These are phyloP conservation scores for Amphiprion clarkii DNA, from an alignment of 2,797 vertebrate genomes.

Conservation along the genomic window DNA sequence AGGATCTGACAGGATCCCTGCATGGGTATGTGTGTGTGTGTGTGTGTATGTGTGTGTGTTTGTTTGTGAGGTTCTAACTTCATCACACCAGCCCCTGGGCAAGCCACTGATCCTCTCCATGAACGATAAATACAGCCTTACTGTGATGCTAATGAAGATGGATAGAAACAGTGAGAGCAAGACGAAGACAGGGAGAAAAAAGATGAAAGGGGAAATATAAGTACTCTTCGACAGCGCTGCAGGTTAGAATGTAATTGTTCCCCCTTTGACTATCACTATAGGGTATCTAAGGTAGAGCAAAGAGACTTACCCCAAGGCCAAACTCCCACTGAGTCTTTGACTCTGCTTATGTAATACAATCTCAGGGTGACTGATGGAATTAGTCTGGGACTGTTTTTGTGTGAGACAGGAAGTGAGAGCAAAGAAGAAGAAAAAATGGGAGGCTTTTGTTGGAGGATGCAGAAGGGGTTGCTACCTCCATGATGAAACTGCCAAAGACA, in stretches of 20 bases:
- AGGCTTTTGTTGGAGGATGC: not conserved
- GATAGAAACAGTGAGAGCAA: slow-evolving; percentile 66
- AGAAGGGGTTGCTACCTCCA: slow-evolving; percentile 3
- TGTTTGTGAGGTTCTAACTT: slow-evolving; percentile 57
- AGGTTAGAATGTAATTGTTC: slow-evolving; percentile 81
- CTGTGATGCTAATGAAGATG: slow-evolving; percentile 82
- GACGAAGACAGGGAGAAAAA: slow-evolving; percentile 50
- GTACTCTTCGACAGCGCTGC: slow-evolving; percentile 66
- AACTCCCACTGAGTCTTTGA: slow-evolving; percentile 65
- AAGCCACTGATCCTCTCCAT: slow-evolving; percentile 73
- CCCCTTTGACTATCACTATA: slow-evolving; percentile 77
- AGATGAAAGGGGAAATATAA: slow-evolving; percentile 71
- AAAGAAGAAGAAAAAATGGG: slow-evolving; percentile 3
- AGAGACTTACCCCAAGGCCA: slow-evolving; percentile 73
- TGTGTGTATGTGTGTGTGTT: not conserved
- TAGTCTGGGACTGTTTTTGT: slow-evolving; percentile 61
- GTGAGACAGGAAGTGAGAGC: slow-evolving; percentile 51
- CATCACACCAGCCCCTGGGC: slow-evolving; percentile 65
- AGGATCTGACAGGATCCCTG: slow-evolving; percentile 55
- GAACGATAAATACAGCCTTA: slow-evolving; percentile 80
- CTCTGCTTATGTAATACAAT: slow-evolving; percentile 73
- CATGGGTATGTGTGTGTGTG: not conserved
- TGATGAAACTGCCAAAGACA: slow-evolving; percentile 50
- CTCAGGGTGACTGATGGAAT: slow-evolving; percentile 74
- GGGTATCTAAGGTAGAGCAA: slow-evolving; percentile 70